These are phyloP conservation scores for Tyrannus savana DNA, from an alignment of 2,113 vertebrate species.

Conservation along the genomic window DNA sequence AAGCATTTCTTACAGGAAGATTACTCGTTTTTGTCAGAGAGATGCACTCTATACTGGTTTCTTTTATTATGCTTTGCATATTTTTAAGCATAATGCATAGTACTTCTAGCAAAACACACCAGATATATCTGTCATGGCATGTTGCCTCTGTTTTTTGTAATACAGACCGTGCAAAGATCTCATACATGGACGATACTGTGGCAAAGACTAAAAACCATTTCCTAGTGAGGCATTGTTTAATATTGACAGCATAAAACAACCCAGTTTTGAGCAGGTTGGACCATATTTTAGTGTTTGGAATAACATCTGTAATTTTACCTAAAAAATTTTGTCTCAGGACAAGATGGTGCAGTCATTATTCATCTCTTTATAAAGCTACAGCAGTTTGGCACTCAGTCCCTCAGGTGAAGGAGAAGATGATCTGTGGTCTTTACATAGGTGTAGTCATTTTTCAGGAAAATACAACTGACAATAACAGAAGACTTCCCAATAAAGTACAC, in stretches of 20 bases:
- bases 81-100: background rate
- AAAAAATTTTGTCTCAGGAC: background rate
- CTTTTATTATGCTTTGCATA: background rate
- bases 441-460: slow-evolving; percentile 9
- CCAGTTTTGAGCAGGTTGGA: background rate
- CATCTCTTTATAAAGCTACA: background rate
- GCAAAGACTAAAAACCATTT: background rate
- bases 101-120: background rate
- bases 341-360: background rate
- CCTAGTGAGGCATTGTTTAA: background rate
- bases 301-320: background rate
- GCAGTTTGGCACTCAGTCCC: background rate
- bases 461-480: background rate
- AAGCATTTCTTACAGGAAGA: background rate
- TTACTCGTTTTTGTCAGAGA: background rate
- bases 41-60: background rate
- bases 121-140: background rate
- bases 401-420: background rate
- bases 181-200: background rate
- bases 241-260: background rate
- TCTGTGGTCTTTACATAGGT: background rate
- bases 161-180: background rate
- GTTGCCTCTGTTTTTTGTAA: background rate
- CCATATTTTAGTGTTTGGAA: background rate
- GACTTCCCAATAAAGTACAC: background rate